phyloP scores from a whole-genome alignment of 2,113 vertebrate species.

The Gyps fulvus region DNA sequence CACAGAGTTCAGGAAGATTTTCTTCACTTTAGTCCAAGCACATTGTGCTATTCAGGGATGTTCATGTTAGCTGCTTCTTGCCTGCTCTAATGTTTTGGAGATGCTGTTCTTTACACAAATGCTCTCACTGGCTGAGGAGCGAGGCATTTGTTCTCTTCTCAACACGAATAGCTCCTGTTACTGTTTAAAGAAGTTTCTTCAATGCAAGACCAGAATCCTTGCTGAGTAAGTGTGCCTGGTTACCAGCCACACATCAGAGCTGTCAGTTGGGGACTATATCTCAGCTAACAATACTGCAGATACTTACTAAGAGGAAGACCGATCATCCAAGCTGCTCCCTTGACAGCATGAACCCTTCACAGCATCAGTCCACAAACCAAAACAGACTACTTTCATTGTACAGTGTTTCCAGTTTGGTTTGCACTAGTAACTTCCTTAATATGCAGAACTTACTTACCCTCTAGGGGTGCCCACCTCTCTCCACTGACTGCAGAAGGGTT shows the following conservation, averaged over 20 bases:
- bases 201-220: neutral
- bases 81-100: neutral
- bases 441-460: neutral
- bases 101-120: neutral
- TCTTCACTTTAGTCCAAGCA: neutral
- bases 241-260: neutral
- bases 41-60: neutral
- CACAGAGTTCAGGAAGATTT: neutral
- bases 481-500: neutral
- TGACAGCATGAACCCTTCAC: neutral
- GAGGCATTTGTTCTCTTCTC: neutral
- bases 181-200: neutral
- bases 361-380: neutral
- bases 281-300: neutral
- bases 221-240: neutral
- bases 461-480: neutral
- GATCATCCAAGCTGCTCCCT: fast-evolving
- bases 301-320: neutral
- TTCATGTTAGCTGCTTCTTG: neutral
- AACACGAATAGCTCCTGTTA: neutral
- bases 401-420: neutral
- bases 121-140: neutral
- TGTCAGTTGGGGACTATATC: neutral
- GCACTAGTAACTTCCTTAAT: neutral
- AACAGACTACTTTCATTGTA: neutral